Conservation (phyloP, 2,113 vertebrate genomes). For the Emydocephalus ijimae region DNA sequence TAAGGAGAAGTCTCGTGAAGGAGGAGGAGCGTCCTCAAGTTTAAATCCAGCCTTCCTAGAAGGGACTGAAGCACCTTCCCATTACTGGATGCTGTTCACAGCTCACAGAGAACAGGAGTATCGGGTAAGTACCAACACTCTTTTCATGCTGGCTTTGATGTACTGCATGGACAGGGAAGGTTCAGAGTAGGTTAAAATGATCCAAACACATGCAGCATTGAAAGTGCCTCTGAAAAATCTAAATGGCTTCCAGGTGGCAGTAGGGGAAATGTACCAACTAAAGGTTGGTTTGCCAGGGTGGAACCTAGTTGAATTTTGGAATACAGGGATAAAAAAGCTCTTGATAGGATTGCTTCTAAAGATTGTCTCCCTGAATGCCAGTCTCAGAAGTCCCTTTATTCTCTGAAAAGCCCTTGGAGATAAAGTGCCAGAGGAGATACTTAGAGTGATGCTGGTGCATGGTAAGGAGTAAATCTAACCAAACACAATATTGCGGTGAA, state of each 20-base stretch:
- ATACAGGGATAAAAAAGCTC: background rate
- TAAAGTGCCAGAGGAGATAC: background rate
- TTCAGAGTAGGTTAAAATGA: background rate
- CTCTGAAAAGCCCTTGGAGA: background rate
- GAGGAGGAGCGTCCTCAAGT: too few species aligned
- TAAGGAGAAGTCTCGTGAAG: too few species aligned
- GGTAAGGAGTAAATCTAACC: background rate
- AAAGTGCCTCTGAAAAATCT: background rate
- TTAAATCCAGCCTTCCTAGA: too few species aligned
- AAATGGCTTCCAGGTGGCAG: background rate
- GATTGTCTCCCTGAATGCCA: background rate
- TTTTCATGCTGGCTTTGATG: background rate
- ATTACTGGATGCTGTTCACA: too few species aligned
- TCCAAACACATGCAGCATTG: background rate
- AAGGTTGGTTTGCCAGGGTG: background rate
- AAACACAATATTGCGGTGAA: background rate
- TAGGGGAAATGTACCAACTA: background rate
- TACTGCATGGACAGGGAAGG: background rate
- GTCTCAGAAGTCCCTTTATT: background rate
- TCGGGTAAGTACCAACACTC: too few species aligned
- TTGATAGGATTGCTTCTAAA: background rate
- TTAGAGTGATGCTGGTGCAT: background rate
- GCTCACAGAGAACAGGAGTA: too few species aligned
- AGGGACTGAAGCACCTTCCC: too few species aligned
- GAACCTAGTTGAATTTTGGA: background rate